These are phyloP conservation scores for Abramis brama DNA, from an alignment of 2,113 vertebrate genomes.

Conservation along the genomic window DNA sequence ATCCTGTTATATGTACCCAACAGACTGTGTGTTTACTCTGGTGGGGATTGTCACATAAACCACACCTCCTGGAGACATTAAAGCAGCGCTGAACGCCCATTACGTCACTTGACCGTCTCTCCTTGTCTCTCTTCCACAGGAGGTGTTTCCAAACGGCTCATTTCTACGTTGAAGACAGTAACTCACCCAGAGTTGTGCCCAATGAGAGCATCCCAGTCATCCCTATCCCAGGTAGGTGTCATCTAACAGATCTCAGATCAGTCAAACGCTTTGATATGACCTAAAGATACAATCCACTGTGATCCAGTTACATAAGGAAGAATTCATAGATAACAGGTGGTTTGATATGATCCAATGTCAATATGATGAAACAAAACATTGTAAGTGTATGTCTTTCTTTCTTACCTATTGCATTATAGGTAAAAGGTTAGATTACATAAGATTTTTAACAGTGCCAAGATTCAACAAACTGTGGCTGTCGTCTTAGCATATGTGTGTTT, in stretches of 20 bases:
- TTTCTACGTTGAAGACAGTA: conserved; percentile 94
- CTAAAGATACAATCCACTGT: not conserved
- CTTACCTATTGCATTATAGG: conserved; percentile 24
- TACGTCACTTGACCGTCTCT: conserved; percentile 27
- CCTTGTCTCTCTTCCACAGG: conserved; percentile 69
- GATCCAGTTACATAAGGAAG: not conserved
- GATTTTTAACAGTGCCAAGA: conserved; percentile 19
- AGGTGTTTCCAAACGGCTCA: conserved; percentile 96
- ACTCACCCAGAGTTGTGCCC: conserved; percentile 86
- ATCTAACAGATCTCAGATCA: not conserved
- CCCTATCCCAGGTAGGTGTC: conserved; percentile 88
- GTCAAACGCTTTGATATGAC: not conserved
- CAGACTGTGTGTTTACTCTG: conserved; percentile 54
- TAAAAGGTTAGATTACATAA: conserved; percentile 15
- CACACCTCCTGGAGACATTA: conserved; percentile 6
- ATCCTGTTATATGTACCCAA: conserved; percentile 31
- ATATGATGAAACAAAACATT: not conserved
- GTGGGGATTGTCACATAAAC: conserved; percentile 48
- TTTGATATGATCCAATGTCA: not conserved
- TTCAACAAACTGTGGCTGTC: conserved; percentile 19
- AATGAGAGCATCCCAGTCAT: conserved; percentile 89
- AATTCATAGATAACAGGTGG: too few species aligned
- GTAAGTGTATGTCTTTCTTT: not conserved
- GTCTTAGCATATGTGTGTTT: conserved; percentile 4
- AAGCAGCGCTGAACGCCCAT: not conserved